Evolutionary conservation across 2,113 vertebrate genomes (phyloP).

Genomic region (Sylvietta virens): DNA sequence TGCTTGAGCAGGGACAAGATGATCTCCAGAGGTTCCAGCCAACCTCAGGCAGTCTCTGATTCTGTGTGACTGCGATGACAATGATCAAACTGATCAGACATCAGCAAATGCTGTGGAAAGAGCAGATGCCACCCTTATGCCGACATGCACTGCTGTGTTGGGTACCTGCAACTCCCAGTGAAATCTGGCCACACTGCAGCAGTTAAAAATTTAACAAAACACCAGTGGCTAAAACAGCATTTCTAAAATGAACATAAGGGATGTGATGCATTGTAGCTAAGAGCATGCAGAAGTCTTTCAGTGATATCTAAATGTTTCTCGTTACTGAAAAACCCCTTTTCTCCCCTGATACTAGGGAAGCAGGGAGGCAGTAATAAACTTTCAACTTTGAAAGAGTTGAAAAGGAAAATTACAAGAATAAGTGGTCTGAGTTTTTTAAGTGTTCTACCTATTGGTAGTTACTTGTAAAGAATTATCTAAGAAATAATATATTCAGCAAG

Average conservation of each 20-base stretch:
- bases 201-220: not conserved
- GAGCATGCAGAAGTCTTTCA: not conserved
- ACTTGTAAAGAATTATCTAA: not conserved
- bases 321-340: not conserved
- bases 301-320: not conserved
- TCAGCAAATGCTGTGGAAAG: not conserved
- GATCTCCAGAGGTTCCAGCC: not conserved
- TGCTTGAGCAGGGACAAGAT: not conserved
- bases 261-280: not conserved
- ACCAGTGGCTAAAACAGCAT: not conserved
- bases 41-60: not conserved
- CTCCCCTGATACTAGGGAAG: not conserved
- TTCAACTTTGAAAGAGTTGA: not conserved
- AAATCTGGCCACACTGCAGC: not conserved
- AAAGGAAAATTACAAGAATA: not conserved
- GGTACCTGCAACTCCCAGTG: not conserved
- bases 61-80: not conserved
- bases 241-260: not conserved
- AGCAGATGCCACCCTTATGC: not conserved
- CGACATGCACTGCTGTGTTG: not conserved
- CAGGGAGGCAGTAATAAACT: not conserved
- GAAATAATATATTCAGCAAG: not conserved
- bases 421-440: not conserved
- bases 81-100: not conserved
- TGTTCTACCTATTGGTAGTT: not conserved